Conservation (phyloP, 2,797 vertebrate genomes). For the Acomys russatus region DNA sequence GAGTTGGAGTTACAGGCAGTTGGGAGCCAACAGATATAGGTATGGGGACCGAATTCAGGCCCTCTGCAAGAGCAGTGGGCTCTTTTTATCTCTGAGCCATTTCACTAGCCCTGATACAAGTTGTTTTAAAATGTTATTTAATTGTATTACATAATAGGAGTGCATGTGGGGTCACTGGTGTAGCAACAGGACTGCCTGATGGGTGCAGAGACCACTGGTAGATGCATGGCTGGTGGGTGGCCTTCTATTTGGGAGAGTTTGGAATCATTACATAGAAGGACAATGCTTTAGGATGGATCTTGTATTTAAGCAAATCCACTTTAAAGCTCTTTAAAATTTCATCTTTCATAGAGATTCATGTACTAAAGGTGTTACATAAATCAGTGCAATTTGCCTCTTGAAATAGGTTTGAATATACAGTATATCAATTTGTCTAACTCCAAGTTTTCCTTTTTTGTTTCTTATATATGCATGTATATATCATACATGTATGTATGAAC, state of each 20-base stretch:
- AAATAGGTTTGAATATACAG: neutral
- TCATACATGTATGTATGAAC: neutral
- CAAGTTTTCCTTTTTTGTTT: neutral
- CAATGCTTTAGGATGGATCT: neutral
- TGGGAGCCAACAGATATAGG: neutral
- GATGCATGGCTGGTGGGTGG: no score
- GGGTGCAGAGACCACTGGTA: neutral
- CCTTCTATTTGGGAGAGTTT: neutral
- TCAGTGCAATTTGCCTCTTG: constrained; percentile 9
- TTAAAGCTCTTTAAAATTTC: constrained; percentile 6
- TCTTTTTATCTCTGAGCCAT: neutral
- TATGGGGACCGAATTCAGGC: neutral
- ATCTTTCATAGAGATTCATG: constrained; percentile 31
- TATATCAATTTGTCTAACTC: constrained; percentile 1
- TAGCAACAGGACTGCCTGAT: neutral
- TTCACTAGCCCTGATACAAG: neutral
- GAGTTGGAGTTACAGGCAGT: neutral
- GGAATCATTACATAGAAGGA: neutral
- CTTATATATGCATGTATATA: neutral
- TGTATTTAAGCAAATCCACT: constrained; percentile 26
- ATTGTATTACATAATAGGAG: neutral
- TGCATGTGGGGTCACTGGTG: neutral
- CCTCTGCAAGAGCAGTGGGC: neutral
- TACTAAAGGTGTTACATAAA: neutral
- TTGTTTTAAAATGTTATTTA: constrained; percentile 13